A percentile compares a stretch with the other conserved stretches of the same genome.
phyloP scores from a whole-genome alignment of 2,113 vertebrate species.

The Glareola pratincola region DNA sequence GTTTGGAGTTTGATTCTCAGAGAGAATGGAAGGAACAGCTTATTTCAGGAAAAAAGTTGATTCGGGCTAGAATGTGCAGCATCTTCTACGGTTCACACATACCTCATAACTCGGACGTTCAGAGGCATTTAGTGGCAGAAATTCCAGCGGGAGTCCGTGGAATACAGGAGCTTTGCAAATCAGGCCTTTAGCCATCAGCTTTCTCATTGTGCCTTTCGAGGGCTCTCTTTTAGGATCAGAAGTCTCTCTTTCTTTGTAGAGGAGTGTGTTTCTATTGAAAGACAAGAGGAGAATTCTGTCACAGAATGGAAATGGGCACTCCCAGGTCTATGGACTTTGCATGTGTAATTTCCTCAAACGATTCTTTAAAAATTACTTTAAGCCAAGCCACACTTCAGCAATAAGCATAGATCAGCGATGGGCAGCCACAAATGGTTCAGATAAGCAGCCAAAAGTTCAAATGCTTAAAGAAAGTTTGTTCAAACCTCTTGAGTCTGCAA shows the following conservation, averaged over 20 bases:
- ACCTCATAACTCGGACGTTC: not conserved
- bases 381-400: constrained; percentile 41
- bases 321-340: not conserved
- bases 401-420: not conserved
- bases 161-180: not conserved
- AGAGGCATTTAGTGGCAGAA: not conserved
- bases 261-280: not conserved
- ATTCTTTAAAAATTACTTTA: not conserved
- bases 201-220: not conserved
- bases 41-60: not conserved
- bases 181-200: not conserved
- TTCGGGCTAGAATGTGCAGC: not conserved
- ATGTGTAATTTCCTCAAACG: not conserved
- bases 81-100: not conserved
- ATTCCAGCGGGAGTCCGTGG: not conserved
- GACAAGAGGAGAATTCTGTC: not conserved
- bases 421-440: constrained; percentile 33
- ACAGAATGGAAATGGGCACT: not conserved
- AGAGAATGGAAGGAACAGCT: constrained; percentile 7
- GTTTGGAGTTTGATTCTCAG: constrained; percentile 2
- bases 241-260: not conserved
- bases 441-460: constrained; percentile 56
- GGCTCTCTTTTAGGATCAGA: not conserved
- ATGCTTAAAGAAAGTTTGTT: constrained; percentile 36
- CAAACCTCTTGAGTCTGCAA: constrained; percentile 32